Percentiles rank a stretch among this genome's conserved stretches.
These are phyloP conservation scores for Aurelia sp. DNA, from an alignment of 30 jellyfish, hydroid and myxozoan species.

Conservation along the genomic window DNA sequence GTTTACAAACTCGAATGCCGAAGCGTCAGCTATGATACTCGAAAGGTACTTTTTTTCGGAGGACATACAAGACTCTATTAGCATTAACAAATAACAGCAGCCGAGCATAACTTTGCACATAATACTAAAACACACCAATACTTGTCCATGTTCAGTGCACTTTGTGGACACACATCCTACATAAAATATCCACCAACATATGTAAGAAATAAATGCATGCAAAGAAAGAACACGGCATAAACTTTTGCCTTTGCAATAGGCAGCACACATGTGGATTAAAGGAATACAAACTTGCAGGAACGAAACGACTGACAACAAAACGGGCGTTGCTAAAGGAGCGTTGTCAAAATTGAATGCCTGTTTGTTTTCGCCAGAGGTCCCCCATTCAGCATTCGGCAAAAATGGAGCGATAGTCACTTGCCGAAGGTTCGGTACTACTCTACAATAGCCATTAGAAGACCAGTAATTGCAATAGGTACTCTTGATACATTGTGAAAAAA, in stretches of 20 bases:
- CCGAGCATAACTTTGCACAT: constrained; percentile 46
- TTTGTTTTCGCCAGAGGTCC: not conserved
- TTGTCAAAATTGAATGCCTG: constrained; percentile 32
- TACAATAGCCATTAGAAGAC: not conserved
- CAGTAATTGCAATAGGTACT: not conserved
- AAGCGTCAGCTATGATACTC: constrained; percentile 1
- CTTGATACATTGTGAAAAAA: constrained; percentile 39
- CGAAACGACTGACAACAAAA: constrained; percentile 8
- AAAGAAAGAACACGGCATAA: constrained; percentile 36
- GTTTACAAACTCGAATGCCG: constrained; percentile 37
- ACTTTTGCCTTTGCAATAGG: constrained; percentile 16
- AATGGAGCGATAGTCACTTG: not conserved
- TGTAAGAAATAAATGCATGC: constrained; percentile 43
- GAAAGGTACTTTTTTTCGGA: constrained; percentile 46
- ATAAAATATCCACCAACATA: constrained; percentile 39
- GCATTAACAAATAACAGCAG: constrained; percentile 36
- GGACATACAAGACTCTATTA: constrained; percentile 65
- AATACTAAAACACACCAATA: not conserved
- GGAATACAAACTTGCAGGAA: constrained; percentile 42
- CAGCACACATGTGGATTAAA: constrained; percentile 16
- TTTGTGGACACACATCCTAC: constrained; percentile 18
- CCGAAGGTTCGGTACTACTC: not conserved
- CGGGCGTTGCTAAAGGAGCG: constrained; percentile 17
- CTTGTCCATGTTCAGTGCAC: constrained; percentile 46
- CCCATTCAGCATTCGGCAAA: not conserved